A percentile compares a stretch with the other conserved stretches of the same genome.
phyloP scores from a whole-genome alignment of 1,140 invertebrate species.

The Caenorhabditis tropicalis region DNA sequence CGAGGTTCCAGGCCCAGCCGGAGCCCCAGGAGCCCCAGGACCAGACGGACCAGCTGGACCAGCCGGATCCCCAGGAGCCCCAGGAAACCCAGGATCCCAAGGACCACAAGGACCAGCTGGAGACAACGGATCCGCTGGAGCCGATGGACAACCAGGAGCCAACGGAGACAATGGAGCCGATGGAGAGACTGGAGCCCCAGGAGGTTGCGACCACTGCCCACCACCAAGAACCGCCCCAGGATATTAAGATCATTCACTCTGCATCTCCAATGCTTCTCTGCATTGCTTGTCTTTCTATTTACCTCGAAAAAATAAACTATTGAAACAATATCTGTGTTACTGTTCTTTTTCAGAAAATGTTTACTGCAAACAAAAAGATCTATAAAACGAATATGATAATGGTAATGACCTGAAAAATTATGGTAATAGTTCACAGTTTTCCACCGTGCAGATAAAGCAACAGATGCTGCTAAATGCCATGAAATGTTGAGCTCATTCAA shows the following conservation, averaged over 20 bases:
- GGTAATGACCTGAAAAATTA: too few species aligned
- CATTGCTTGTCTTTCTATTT: slow-evolving; percentile 30
- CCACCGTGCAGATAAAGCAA: too few species aligned
- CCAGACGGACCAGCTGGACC: slow-evolving; percentile 47
- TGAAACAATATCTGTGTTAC: not conserved
- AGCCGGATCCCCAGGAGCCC: slow-evolving; percentile 47
- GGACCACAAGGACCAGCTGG: slow-evolving; percentile 53
- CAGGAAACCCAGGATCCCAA: slow-evolving; percentile 45
- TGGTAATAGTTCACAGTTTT: too few species aligned
- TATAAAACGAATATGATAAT: too few species aligned
- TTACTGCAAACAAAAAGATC: too few species aligned
- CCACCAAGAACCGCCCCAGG: slow-evolving; percentile 58
- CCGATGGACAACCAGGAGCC: slow-evolving; percentile 48
- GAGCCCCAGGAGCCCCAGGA: slow-evolving; percentile 51
- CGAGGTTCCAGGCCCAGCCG: slow-evolving; percentile 49
- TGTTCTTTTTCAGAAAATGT: too few species aligned
- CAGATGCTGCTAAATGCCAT: too few species aligned
- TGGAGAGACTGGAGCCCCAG: slow-evolving; percentile 52
- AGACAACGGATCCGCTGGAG: slow-evolving; percentile 50
- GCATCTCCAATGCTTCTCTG: slow-evolving; percentile 36
- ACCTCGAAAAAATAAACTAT: slow-evolving; percentile 20
- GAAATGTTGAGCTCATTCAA: too few species aligned
- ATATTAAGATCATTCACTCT: slow-evolving; percentile 50
- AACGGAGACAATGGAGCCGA: slow-evolving; percentile 52
- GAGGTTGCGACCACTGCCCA: slow-evolving; percentile 58